Percentiles rank a stretch among this genome's conserved stretches.
These are phyloP conservation scores for Campoplex capitator DNA, from an alignment of 2,888 invertebrate genomes.

Conservation along the genomic window DNA sequence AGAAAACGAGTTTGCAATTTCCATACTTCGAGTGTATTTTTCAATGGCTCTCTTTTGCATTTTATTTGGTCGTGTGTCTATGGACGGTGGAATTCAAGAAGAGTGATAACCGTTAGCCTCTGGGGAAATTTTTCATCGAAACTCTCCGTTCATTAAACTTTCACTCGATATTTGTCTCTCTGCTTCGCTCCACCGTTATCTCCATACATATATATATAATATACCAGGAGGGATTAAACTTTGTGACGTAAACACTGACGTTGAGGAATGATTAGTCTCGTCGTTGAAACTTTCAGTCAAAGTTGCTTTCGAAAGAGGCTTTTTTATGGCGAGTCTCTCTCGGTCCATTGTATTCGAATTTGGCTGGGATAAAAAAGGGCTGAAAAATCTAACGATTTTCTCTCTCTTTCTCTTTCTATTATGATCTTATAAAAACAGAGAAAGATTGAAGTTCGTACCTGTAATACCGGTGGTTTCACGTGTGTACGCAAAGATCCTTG, in stretches of 20 bases:
- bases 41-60: slow-evolving; percentile 19
- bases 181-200: slow-evolving; percentile 41
- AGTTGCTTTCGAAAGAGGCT: slow-evolving; percentile 29
- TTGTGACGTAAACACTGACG: slow-evolving; percentile 30
- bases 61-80: background rate
- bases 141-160: slow-evolving; percentile 50
- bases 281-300: slow-evolving; percentile 3
- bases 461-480: background rate
- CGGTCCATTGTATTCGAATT: slow-evolving; percentile 16
- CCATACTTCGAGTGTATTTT: slow-evolving; percentile 19
- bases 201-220: background rate
- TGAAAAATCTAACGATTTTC: slow-evolving; percentile 30
- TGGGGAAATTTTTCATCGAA: slow-evolving; percentile 35
- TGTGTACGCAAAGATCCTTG: slow-evolving; percentile 22
- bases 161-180: slow-evolving; percentile 5
- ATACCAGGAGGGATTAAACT: slow-evolving; percentile 50
- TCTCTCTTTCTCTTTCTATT: background rate
- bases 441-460: slow-evolving; percentile 35
- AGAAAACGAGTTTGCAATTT: slow-evolving; percentile 8
- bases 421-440: slow-evolving; percentile 25
- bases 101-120: slow-evolving; percentile 50
- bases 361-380: slow-evolving; percentile 20
- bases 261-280: slow-evolving; percentile 55
- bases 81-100: slow-evolving; percentile 5
- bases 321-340: background rate